phyloP scores from a whole-genome alignment of 2,888 invertebrate genomes.

The Amaurobius ferox region DNA sequence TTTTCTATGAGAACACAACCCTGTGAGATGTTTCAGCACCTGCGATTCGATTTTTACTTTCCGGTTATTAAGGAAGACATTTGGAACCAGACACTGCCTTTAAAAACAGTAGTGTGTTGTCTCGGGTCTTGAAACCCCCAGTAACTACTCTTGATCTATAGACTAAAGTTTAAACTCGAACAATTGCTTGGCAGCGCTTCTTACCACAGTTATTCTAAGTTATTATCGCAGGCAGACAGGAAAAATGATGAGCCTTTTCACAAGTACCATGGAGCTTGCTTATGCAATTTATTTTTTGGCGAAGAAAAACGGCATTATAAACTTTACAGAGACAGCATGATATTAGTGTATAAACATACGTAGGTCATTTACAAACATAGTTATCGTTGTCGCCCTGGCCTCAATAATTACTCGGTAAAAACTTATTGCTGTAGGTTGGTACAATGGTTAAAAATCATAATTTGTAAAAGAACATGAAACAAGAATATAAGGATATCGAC shows the following conservation, averaged over 20 bases:
- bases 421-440: no score
- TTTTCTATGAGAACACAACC: slow-evolving; percentile 30
- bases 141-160: slow-evolving; percentile 17
- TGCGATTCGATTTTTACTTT: slow-evolving; percentile 12
- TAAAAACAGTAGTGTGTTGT: slow-evolving; percentile 35
- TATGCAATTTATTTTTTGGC: no score
- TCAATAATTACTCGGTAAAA: no score
- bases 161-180: slow-evolving; percentile 1
- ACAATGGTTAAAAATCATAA: no score
- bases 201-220: slow-evolving; percentile 19
- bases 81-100: slow-evolving; percentile 20
- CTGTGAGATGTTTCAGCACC: slow-evolving; percentile 52
- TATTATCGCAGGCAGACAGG: background rate
- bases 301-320: no score
- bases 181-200: slow-evolving; percentile 40
- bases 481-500: no score
- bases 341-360: no score
- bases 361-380: no score
- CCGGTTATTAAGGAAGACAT: slow-evolving; percentile 40
- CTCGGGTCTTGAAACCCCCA: background rate
- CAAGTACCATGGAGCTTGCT: no score
- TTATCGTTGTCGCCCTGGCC: no score
- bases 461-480: no score
- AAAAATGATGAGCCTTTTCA: background rate
- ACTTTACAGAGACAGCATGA: no score